These are phyloP conservation scores for Dromococcyx pavoninus DNA, from an alignment of 2,797 vertebrate species.

Conservation along the genomic window DNA sequence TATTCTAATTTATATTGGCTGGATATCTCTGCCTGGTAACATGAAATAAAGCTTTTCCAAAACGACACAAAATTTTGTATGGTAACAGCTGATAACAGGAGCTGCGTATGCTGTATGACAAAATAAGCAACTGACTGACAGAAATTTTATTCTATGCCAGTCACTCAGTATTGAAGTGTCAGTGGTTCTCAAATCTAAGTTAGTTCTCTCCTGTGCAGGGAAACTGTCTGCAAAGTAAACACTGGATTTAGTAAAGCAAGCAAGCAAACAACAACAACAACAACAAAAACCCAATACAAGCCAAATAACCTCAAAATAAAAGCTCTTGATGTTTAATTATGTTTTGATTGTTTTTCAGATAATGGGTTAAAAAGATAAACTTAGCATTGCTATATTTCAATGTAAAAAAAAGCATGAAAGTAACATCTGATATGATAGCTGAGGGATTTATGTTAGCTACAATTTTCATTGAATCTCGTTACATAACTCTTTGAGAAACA, in stretches of 20 bases:
- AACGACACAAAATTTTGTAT: not conserved
- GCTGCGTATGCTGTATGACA: fast-evolving
- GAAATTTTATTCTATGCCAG: not conserved
- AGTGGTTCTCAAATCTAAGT: not conserved
- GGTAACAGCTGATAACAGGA: not conserved
- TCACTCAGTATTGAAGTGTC: not conserved
- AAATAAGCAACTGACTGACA: not conserved
- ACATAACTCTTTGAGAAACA: constrained; percentile 1
- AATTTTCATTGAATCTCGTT: not conserved
- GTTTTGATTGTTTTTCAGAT: constrained; percentile 26
- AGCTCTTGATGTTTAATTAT: not conserved
- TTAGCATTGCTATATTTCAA: not conserved
- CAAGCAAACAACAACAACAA: not conserved
- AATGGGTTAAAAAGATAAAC: constrained; percentile 1
- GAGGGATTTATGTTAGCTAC: not conserved
- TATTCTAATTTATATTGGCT: not conserved
- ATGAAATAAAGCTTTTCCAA: not conserved
- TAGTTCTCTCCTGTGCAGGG: not conserved
- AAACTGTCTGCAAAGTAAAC: not conserved
- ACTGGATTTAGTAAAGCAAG: not conserved
- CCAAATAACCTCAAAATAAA: not conserved
- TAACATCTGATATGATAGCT: not conserved
- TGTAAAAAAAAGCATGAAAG: not conserved
- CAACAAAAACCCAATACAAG: not conserved
- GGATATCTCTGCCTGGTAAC: not conserved